Conservation (phyloP, 2,113 vertebrate species). For the Perca fluviatilis region DNA sequence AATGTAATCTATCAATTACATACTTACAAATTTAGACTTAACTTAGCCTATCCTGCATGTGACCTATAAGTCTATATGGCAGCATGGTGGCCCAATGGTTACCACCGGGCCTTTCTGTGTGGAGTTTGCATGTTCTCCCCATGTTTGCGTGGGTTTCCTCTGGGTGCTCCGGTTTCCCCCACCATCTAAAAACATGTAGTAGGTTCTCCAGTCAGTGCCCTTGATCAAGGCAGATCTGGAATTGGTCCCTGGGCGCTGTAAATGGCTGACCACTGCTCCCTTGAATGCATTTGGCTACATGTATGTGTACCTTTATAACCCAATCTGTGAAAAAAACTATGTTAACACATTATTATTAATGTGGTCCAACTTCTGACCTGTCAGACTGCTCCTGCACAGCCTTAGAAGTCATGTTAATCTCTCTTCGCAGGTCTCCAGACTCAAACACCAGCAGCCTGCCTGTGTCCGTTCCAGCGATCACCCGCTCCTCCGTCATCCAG, state of each 20-base stretch:
- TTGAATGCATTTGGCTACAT: no score
- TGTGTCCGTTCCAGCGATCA: constrained; percentile 90
- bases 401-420: constrained; percentile 73
- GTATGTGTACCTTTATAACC: not conserved
- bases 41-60: not conserved
- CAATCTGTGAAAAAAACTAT: not conserved
- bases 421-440: constrained; percentile 88
- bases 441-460: constrained; percentile 91
- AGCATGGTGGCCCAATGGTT: no score
- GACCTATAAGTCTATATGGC: not conserved
- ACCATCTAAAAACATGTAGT: no score
- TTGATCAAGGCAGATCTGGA: no score
- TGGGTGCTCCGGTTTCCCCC: no score
- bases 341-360: not conserved
- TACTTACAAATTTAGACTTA: not conserved
- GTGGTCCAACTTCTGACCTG: constrained; percentile 60
- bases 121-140: no score
- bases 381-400: constrained; percentile 41
- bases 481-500: constrained; percentile 87
- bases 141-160: no score
- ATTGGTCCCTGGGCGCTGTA: no score
- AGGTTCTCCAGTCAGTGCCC: no score
- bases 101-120: no score
- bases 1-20: not conserved
- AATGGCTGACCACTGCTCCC: no score